Percentiles rank a stretch among this genome's conserved stretches.
phyloP scores from a whole-genome alignment of 1,140 invertebrate species.

The Ptiloglossa arizonensis region DNA sequence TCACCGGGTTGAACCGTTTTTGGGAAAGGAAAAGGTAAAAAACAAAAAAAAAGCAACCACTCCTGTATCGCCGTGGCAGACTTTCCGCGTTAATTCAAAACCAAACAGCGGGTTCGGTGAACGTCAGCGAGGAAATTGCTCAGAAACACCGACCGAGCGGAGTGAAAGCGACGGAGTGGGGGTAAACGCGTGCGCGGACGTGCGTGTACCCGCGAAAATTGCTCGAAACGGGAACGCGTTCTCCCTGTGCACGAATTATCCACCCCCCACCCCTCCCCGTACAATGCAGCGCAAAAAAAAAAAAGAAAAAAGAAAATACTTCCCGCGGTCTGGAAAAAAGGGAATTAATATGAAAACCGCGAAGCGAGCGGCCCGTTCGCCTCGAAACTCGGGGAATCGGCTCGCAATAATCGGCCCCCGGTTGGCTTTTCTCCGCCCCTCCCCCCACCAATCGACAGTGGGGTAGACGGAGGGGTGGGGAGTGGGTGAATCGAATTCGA shows the following conservation, averaged over 20 bases:
- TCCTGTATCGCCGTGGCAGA: too few species aligned
- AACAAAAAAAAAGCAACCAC: too few species aligned
- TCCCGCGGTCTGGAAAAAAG: neutral
- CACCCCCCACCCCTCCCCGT: too few species aligned
- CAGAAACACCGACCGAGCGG: neutral
- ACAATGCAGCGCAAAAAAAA: too few species aligned
- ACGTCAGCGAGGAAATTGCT: neutral
- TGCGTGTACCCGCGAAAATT: neutral
- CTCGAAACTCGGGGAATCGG: neutral
- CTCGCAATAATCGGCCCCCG: conserved; percentile 15
- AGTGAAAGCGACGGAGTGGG: neutral
- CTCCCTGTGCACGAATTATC: neutral
- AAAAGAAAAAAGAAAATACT: neutral
- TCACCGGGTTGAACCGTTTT: too few species aligned
- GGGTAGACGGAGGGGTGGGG: too few species aligned
- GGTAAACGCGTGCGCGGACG: too few species aligned
- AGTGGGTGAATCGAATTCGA: conserved; percentile 7
- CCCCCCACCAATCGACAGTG: too few species aligned
- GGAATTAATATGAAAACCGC: conserved; percentile 18
- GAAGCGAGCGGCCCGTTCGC: too few species aligned
- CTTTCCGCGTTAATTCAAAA: neutral
- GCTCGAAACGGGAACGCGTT: neutral
- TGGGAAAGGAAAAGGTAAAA: too few species aligned
- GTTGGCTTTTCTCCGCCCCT: neutral
- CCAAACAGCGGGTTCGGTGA: neutral